Percentiles rank a stretch among this genome's conserved stretches.
Evolutionary conservation across 2,113 vertebrate species (phyloP).

Genomic region (Cichladusa arquata): DNA sequence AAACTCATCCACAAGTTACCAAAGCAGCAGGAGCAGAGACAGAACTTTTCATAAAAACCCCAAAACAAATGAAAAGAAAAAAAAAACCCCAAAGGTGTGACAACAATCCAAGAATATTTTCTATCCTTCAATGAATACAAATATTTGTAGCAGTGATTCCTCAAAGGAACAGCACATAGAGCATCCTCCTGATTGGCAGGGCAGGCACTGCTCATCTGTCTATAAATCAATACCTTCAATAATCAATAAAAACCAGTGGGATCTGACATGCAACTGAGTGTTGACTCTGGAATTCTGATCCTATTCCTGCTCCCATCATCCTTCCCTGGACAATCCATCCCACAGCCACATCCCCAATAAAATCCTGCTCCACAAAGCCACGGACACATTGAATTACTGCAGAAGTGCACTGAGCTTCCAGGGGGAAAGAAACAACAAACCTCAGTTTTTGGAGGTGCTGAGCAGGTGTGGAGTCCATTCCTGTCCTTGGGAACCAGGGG

Average conservation of each 20-base stretch:
- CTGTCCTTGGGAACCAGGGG: background rate
- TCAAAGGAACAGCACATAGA: background rate
- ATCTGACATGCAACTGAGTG: background rate
- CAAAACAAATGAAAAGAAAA: background rate
- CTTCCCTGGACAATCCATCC: background rate
- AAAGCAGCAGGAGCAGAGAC: background rate
- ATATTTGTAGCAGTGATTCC: background rate
- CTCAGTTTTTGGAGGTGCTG: background rate
- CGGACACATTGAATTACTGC: fast-evolving
- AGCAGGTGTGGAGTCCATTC: background rate
- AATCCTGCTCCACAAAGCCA: background rate
- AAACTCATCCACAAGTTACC: background rate
- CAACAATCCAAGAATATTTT: background rate
- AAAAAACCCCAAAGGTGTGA: background rate
- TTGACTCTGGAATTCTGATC: background rate
- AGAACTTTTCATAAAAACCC: background rate
- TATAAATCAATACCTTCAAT: background rate
- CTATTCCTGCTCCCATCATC: background rate
- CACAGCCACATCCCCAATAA: background rate
- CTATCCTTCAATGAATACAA: background rate
- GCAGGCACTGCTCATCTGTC: no score
- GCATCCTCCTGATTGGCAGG: background rate
- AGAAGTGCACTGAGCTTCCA: background rate
- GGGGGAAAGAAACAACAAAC: background rate
- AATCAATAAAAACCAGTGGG: background rate